phyloP scores from a whole-genome alignment of 2,113 vertebrate species.

The Triplophysa rosa region DNA sequence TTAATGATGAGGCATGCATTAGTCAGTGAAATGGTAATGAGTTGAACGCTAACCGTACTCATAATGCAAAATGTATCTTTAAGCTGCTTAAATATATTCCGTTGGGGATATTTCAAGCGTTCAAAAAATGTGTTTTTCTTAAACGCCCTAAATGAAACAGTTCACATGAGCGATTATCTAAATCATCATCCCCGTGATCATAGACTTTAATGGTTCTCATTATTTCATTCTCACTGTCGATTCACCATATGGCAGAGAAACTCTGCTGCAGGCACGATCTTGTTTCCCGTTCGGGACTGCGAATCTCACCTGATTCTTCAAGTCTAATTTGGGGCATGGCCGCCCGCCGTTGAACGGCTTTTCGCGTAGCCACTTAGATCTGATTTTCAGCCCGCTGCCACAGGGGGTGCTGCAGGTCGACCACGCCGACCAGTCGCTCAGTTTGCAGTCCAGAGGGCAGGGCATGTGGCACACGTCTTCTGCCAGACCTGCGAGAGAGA shows the following conservation, averaged over 20 bases:
- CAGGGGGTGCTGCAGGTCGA: constrained; percentile 88
- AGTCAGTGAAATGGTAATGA: constrained; percentile 32
- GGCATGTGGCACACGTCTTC: constrained; percentile 86
- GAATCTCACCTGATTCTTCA: constrained; percentile 93
- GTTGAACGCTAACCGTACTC: constrained; percentile 12
- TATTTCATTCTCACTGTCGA: not conserved
- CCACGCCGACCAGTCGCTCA: constrained; percentile 95
- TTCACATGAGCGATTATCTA: constrained; percentile 29
- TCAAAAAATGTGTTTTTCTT: constrained; percentile 17
- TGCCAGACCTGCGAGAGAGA: constrained; percentile 81
- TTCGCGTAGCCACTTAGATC: constrained; percentile 93
- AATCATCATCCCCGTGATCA: constrained; percentile 24
- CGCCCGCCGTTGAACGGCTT: constrained; percentile 95
- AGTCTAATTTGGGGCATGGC: constrained; percentile 91
- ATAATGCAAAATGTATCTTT: constrained; percentile 29
- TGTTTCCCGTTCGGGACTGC: not conserved
- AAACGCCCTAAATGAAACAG: constrained; percentile 27
- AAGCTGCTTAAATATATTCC: constrained; percentile 20
- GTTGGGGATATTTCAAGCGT: constrained; percentile 23
- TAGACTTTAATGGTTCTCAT: constrained; percentile 29
- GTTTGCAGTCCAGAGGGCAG: constrained; percentile 94
- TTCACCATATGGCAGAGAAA: constrained; percentile 7
- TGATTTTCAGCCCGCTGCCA: constrained; percentile 84
- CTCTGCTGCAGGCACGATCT: not conserved
- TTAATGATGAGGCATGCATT: constrained; percentile 42